Evolutionary conservation across 1,140 invertebrate genomes (phyloP), one percentile per base, ranked within the genome.

Genomic region (Eurosta solidaginis): DNA sequence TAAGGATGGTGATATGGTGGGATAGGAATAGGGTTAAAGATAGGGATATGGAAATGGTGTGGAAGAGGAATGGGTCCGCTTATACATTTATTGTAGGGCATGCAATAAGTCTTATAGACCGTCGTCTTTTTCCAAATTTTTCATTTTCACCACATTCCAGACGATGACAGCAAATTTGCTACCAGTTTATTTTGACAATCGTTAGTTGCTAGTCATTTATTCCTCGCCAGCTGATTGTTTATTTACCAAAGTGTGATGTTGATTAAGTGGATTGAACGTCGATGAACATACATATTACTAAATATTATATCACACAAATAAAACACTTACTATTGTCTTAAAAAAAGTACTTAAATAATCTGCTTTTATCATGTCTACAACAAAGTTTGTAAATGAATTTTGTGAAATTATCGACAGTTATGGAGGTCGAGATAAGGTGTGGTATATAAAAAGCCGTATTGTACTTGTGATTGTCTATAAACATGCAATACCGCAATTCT

Each of bases 401-500:
- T 90, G 89, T 85, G 83, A 84, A 81, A 85, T 90, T 77, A 85
- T 90, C 50, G 89, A 90, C 76, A 89, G 88, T n/a, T 90, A 90
- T 81, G 90, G 88, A 80, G 90, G 90, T 12, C 84, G 90, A 78
- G 90, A 90, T 86, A 90, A 90, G 88, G 90, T 90, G 85, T 85
- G 25, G 9, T 29, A 29, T 54, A 42, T 40, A 29, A 50, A 7
- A 52, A 9, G 5, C 17, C 50, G 2, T 50, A 12, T 52, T 17
- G 14, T 42, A 36, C 33, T 40, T 73, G 33, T 40, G 20, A 68
- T 29, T 68, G 4, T 2, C 33, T 14, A 73, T 73, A 7, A 4
- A 3, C 3, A 12, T 47, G 45, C 14, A 40, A 12, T n/a, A 33
- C 2, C 17, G 33, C 36, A 27, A 40, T 68, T 40, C 33, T 33